Evolutionary conservation across 2,888 invertebrate genomes (phyloP).

Genomic region (Xanthia togata): DNA sequence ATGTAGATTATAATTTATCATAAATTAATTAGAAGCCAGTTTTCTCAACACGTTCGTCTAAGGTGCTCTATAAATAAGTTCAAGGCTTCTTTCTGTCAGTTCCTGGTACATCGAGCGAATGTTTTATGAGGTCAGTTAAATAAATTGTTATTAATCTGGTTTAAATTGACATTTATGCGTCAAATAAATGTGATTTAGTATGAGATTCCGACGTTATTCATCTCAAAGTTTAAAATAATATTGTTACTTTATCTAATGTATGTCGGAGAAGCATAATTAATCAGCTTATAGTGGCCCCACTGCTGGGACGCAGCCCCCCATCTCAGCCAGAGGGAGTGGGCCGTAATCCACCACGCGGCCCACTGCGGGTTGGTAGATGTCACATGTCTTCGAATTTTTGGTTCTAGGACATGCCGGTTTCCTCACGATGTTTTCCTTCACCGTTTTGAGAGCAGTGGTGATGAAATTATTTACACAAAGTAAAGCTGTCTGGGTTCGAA

Average conservation of each 20-base stretch:
- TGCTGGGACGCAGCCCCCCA: too few species aligned
- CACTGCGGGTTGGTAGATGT: too few species aligned
- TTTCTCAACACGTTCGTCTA: constrained; percentile 27
- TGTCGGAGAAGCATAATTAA: neutral
- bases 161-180: constrained; percentile 23
- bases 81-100: constrained; percentile 51
- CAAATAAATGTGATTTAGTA: constrained; percentile 9
- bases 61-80: constrained; percentile 48
- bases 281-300: too few species aligned
- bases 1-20: constrained; percentile 12
- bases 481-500: too few species aligned
- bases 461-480: too few species aligned
- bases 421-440: too few species aligned
- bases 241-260: neutral
- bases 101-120: constrained; percentile 34
- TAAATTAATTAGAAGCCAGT: constrained; percentile 40
- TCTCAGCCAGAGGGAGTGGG: too few species aligned
- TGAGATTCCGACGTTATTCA: neutral
- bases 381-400: too few species aligned
- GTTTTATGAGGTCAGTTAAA: constrained; percentile 35
- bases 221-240: constrained; percentile 7
- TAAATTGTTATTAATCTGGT: constrained; percentile 15
- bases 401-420: too few species aligned
- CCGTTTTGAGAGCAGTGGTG: too few species aligned
- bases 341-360: too few species aligned